A percentile compares a stretch with the other conserved stretches of the same genome.
Evolutionary conservation across 1,140 invertebrate species (phyloP).

Genomic region (Arctopsyche grandis): DNA sequence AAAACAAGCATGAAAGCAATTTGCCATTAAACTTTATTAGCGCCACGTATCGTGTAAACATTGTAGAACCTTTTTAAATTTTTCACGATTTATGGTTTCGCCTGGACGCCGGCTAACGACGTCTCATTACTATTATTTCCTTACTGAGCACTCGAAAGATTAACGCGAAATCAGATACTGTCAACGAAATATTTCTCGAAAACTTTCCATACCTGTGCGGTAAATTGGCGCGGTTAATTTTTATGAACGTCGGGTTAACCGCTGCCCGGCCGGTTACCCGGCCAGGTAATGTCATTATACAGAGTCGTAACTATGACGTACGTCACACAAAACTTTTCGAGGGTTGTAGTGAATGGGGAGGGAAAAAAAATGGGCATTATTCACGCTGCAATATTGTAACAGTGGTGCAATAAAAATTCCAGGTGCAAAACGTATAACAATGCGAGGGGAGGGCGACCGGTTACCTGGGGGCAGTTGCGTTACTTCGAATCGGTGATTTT

Average conservation of each 20-base stretch:
- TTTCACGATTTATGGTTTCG: slow-evolving; percentile 32
- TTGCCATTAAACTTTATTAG: slow-evolving; percentile 44
- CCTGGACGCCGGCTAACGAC: background rate
- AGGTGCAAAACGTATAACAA: slow-evolving; percentile 49
- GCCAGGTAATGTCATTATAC: no score
- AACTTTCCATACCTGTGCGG: background rate
- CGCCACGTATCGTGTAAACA: slow-evolving; percentile 40
- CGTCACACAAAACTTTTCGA: no score
- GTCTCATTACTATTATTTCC: background rate
- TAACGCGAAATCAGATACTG: slow-evolving; percentile 1
- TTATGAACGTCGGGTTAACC: no score
- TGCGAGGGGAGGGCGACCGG: slow-evolving; percentile 31
- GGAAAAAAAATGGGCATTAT: no score
- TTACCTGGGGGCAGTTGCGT: background rate
- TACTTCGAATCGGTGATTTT: no score
- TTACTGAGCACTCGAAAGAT: background rate
- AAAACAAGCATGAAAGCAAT: slow-evolving; percentile 24
- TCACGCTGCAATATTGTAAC: slow-evolving; percentile 41
- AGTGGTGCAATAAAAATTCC: slow-evolving; percentile 47
- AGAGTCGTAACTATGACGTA: no score
- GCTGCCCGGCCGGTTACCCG: no score
- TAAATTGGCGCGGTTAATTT: no score
- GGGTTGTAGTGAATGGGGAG: no score
- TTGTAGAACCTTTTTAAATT: slow-evolving; percentile 38
- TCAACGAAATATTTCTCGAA: background rate